Conservation (phyloP, 2,888 invertebrate species). For the Neria commutata region DNA sequence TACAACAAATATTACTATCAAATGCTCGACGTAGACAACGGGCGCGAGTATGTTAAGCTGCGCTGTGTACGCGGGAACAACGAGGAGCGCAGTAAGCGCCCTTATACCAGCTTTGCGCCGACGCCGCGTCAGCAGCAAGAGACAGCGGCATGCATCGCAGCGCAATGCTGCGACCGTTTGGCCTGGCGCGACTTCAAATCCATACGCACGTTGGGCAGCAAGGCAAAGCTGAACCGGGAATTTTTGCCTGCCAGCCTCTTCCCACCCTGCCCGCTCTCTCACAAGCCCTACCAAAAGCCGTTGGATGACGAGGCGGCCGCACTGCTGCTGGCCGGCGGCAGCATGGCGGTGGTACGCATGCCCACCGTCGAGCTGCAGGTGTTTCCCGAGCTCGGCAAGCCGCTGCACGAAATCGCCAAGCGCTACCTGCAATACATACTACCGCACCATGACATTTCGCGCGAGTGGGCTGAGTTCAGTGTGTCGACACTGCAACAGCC, state of each 20-base stretch:
- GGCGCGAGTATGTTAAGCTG: constrained; percentile 45
- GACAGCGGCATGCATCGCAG: constrained; percentile 2
- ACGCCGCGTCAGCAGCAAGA: constrained; percentile 14
- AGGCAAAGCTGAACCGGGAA: constrained; percentile 42
- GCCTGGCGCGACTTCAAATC: constrained; percentile 42
- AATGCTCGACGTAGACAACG: constrained; percentile 47
- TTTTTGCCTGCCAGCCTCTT: constrained; percentile 44
- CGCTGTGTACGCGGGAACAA: constrained; percentile 57
- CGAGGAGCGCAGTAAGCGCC: constrained; percentile 40
- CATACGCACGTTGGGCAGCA: constrained; percentile 36
- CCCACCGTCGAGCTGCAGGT: constrained; percentile 58
- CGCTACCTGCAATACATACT: constrained; percentile 58
- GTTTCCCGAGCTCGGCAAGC: constrained; percentile 51
- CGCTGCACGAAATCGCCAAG: constrained; percentile 56
- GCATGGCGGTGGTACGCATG: constrained; percentile 57
- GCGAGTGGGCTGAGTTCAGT: constrained; percentile 61
- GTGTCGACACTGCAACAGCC: constrained; percentile 52
- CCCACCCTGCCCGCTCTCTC: constrained; percentile 58
- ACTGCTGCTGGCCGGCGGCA: constrained; percentile 48
- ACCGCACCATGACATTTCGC: constrained; percentile 56
- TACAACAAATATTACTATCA: constrained; percentile 58
- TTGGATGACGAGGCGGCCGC: constrained; percentile 53
- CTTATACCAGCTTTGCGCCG: constrained; percentile 41
- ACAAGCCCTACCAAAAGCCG: constrained; percentile 50
- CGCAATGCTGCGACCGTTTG: constrained; percentile 41